Base-by-base conservation (phyloP, 2,888 invertebrate genomes). In the Kryphioiulus occultus region DNA sequence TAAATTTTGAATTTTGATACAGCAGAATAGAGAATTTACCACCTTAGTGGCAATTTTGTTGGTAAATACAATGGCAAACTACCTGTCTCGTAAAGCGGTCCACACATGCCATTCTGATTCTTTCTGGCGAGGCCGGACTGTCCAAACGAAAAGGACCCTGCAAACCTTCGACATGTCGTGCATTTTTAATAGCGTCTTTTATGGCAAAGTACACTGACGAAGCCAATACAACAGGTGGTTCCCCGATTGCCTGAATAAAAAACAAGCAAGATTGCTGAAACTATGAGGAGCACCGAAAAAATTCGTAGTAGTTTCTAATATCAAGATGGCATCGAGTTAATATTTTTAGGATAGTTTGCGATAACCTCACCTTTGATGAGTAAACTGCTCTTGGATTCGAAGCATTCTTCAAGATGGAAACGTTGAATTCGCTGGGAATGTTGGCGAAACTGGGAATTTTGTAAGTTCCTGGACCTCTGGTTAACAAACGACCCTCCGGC, bases 391-490 rank as follows among this genome's bases (percentile, higher is more conserved):
- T 94, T 0, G 96, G 96, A 93, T 99, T 99, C 0, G 96, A 94
- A 44, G 96, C 95, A n/a, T 96, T 97, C 91, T 97, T 97, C 59
- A 99, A 93, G 86, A 99, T 93, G 7, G 97, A 95, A 0, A 99
- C 98, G 92, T 98, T 97, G 91, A 99, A 97, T 91, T 97, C 95
- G 85, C 94, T 93, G 0, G 99, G 99, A 91, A 98, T 97, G 91
- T 98, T 97, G 0, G 95, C 95, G 91, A 98, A 97, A 0, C 97
- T 96, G 15, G 99, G 99, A 86, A 99, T 94, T 93, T 99, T 99
- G 91, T 99, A 99, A 88, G 95, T 95, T 42, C 98, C 98, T 4
- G 98, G 98, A 3, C 98, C 99, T 91, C 96, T 94, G 0, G 97
- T 97, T 90, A 94, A 95, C 59, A 97, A 92, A 9, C 94, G 94